These are phyloP conservation scores for Coendou prehensilis DNA, from an alignment of 2,797 vertebrate genomes.

Conservation along the genomic window DNA sequence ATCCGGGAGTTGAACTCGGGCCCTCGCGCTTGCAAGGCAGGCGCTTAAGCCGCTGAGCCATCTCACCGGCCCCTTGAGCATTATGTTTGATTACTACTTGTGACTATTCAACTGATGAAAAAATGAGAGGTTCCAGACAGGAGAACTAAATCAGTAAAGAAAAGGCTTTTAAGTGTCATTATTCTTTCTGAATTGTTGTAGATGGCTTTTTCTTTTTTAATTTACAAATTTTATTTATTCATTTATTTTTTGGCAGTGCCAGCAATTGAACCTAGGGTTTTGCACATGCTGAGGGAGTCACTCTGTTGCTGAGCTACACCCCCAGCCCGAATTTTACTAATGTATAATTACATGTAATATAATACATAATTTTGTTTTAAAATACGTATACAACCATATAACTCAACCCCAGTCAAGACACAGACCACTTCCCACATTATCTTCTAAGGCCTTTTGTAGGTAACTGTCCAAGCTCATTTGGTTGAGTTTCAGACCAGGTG, in stretches of 20 bases:
- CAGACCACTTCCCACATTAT: background rate
- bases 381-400: background rate
- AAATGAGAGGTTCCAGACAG: background rate
- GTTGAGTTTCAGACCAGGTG: background rate
- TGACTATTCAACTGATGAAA: background rate
- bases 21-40: too few species aligned
- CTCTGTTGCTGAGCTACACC: background rate
- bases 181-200: background rate
- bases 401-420: background rate
- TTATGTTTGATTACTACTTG: conserved; percentile 7
- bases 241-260: background rate
- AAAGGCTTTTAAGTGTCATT: background rate
- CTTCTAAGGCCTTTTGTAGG: background rate
- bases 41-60: too few species aligned
- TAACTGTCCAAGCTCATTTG: background rate
- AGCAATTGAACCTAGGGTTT: background rate
- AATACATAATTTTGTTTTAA: background rate
- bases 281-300: background rate
- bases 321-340: background rate
- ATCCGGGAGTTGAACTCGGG: too few species aligned
- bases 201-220: background rate
- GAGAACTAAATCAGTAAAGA: background rate
- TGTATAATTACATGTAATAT: background rate
- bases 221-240: background rate
- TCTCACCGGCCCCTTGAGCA: too few species aligned